Conservation (phyloP, 1,140 invertebrate genomes). For the Daktulosphaira vitifoliae region DNA sequence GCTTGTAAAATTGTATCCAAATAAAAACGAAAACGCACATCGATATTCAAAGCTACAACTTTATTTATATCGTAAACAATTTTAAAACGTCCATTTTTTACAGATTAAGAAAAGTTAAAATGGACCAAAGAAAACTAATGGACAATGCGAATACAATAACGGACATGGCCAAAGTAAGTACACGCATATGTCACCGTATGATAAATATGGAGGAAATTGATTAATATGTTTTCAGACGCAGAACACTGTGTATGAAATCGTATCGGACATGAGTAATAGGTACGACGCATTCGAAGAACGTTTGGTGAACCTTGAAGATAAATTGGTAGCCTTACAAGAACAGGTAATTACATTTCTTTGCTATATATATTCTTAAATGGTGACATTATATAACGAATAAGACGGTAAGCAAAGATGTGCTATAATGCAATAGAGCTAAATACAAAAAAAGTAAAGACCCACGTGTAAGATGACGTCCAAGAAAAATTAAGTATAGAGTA, state of each 20-base stretch:
- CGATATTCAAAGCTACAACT: too few species aligned
- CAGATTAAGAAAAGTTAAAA: constrained; percentile 97
- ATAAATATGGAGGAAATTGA: constrained; percentile 43
- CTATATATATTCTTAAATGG: too few species aligned
- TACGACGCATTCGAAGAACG: constrained; percentile 85
- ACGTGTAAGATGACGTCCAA: not conserved
- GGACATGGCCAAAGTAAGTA: constrained; percentile 96
- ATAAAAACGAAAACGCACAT: too few species aligned
- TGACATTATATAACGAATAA: not conserved
- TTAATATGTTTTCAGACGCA: constrained; percentile 74
- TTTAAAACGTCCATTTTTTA: too few species aligned
- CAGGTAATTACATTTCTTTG: constrained; percentile 47
- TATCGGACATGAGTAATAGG: constrained; percentile 87
- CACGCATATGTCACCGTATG: too few species aligned
- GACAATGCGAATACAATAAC: constrained; percentile 99
- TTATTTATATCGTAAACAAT: too few species aligned
- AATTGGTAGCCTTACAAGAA: constrained; percentile 59
- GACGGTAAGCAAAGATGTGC: too few species aligned
- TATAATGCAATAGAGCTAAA: too few species aligned
- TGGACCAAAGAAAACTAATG: constrained; percentile 98
- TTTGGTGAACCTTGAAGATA: constrained; percentile 76
- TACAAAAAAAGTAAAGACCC: not conserved
- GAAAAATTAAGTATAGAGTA: too few species aligned
- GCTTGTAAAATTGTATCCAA: too few species aligned
- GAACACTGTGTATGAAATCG: constrained; percentile 93